Conservation (phyloP, 2,113 vertebrate species). For the Terrapene triunguis region DNA sequence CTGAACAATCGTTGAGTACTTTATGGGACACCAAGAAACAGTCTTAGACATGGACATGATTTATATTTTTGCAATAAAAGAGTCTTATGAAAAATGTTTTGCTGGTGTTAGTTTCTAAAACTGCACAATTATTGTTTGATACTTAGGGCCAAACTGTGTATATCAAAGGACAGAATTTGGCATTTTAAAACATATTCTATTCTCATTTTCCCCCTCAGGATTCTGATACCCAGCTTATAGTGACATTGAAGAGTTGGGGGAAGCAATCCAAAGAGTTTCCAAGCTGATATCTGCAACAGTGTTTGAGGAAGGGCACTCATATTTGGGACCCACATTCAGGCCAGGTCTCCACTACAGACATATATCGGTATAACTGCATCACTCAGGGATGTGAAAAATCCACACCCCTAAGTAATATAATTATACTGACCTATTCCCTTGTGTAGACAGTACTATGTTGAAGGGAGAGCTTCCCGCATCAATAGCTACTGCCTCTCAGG, state of each 20-base stretch:
- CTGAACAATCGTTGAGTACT: neutral
- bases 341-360: neutral
- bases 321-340: neutral
- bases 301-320: neutral
- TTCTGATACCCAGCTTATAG: neutral
- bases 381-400: neutral
- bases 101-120: slow-evolving; percentile 12
- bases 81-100: neutral
- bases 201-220: slow-evolving; percentile 23
- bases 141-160: neutral
- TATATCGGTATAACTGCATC: neutral
- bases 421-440: neutral
- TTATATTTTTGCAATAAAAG: slow-evolving; percentile 13
- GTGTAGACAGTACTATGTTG: neutral
- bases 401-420: neutral
- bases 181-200: neutral
- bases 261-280: neutral
- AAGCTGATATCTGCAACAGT: neutral
- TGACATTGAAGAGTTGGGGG: neutral
- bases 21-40: slow-evolving; percentile 42
- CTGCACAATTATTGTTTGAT: slow-evolving; percentile 26
- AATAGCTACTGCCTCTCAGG: neutral
- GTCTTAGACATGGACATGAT: slow-evolving; percentile 16
- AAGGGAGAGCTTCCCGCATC: neutral
- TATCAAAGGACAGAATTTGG: neutral